Evolutionary conservation across 2,797 vertebrate genomes (phyloP), one percentile per base, ranked within the genome.

Genomic region (Eupleurogrammus muticus): DNA sequence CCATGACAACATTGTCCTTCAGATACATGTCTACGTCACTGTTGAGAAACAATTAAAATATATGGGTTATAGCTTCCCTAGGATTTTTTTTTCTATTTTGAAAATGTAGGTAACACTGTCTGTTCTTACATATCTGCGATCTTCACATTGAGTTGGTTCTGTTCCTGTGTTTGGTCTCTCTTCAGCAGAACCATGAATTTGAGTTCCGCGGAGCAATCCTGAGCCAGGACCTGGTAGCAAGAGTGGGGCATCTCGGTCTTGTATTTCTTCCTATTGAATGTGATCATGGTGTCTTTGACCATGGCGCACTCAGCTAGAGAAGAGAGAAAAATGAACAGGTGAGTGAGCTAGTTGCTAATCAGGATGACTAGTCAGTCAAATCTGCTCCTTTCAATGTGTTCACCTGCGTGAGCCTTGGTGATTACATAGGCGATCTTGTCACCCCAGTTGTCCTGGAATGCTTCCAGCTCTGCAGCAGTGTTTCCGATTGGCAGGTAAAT

Each of bases 141-240:
- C 83, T 90, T 93, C 61, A 96, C 54, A n/a, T 77, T 92, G 66
- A 96, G 66, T 49, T 81, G 69, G 54, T 77, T 94, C 12, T 91
- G 57, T n/a, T 92, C 75, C 58, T 56, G 23, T 64, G 83, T 19
- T 40, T 86, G 60, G 55, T 89, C 91, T 71, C 82, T 94, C 90
- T 90, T 97, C 70, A 93, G 70, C 68, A 92, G 86, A 83, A 96
- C 90, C 52, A 95, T 70, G 77, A 96, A 96, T 81, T 95, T 96
- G 42, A 93, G 86, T 70, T 95, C 93, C 13, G 71, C 2, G 17
- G 93, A 95, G 60, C 95, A 95, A 70, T 97, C 96, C 71, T 95
- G 94, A 65, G 90, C 92, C 85, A 97, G 77, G 58, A 96, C 80
- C 44, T 96, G 94, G 85, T 89, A 82, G 82, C 94, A 97, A 20